Base-by-base conservation (phyloP, 2,888 invertebrate species). In the Meganola albula region DNA sequence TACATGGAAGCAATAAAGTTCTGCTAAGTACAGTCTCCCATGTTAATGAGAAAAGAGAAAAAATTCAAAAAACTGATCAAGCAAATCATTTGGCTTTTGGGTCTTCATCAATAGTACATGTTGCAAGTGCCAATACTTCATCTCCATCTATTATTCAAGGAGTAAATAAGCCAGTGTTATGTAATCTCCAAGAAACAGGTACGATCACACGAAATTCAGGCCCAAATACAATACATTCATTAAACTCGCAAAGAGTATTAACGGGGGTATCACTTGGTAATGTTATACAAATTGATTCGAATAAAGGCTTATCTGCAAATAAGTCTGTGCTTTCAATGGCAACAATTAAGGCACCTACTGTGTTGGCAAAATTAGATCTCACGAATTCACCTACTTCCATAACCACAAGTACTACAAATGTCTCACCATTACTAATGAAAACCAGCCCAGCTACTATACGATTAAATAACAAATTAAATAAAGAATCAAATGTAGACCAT, bases 251-350 rank as follows among this genome's bases (percentile, higher is more conserved):
- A 55, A 65, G 80, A 44, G 40, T 80, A 18, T 47, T 82, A 27
- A 65, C 75, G 21, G 72, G 76, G 16, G 55, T 63, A 8, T 62
- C 82, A 12, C 60, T 74, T 34, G 63, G 63, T 26, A 82, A 71
- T 47, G 58, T 76, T 10, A 63, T 76, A 41, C 77, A 82, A 47
- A 54, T 79, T 35, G 80, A 82, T 42, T 35, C 72, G 10, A 74
- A 58, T 42, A 83, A 78, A 58, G 60, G 63, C 8, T 57, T 74
- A 28, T 55, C 74, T n/a, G n/a, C n/a, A n/a, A n/a, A n/a, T n/a
- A n/a, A n/a, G 9, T 73, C 84, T 23, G 80, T 84, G 21, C 54
- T 83, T 34, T 74, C 84, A 11, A 74, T 82, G 72, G 64, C 82
- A 23, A 60, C 71, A 13, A 68, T 77, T 23, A 63, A 78, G 56